These are phyloP conservation scores for Palythoa grandiflora DNA, from an alignment of 92 coral and sea anemone species.

Conservation along the genomic window DNA sequence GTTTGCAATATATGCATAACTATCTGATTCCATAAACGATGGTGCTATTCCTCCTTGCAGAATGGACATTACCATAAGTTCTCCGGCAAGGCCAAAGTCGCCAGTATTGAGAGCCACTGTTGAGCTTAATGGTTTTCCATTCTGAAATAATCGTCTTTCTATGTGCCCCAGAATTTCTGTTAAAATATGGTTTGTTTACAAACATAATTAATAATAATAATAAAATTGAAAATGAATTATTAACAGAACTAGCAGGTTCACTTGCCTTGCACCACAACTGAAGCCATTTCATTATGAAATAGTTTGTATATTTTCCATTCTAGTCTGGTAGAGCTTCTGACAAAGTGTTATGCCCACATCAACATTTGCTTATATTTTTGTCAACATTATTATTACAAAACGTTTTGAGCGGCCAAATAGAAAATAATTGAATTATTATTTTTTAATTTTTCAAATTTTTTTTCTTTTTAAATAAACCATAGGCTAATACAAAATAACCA, in stretches of 20 bases:
- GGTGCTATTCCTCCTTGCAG: slow-evolving; percentile 54
- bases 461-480: no score
- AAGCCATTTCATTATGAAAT: not conserved
- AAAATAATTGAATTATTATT: no score
- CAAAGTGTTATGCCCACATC: not conserved
- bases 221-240: no score
- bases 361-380: not conserved
- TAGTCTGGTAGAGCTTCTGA: not conserved
- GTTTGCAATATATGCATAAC: slow-evolving; percentile 28
- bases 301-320: not conserved
- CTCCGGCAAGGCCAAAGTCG: slow-evolving; percentile 35
- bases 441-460: no score
- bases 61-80: slow-evolving; percentile 39
- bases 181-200: not conserved
- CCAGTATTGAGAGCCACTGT: slow-evolving; percentile 29
- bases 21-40: slow-evolving; percentile 20
- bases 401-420: not conserved
- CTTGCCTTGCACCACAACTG: not conserved
- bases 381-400: not conserved
- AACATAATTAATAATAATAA: no score
- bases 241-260: not conserved
- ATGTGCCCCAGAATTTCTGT: slow-evolving; percentile 38
- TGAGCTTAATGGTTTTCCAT: slow-evolving; percentile 40
- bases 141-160: slow-evolving; percentile 30
- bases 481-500: no score